These are phyloP conservation scores for Harpagoxenus sublaevis DNA, from an alignment of 2,888 invertebrate genomes.

Conservation along the genomic window DNA sequence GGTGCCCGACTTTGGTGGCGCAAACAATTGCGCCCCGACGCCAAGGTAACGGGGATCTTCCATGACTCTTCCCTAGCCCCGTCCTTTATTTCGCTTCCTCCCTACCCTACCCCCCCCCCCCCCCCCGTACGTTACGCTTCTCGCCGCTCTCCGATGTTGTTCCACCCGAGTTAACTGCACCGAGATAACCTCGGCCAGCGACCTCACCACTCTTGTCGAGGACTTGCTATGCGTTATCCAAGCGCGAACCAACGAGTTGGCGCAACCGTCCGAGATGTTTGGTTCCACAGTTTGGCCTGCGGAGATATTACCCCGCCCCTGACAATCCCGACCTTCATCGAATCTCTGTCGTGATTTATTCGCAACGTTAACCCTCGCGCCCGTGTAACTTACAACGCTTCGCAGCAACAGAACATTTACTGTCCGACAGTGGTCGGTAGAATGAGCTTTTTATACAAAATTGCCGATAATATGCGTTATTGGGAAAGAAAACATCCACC, in stretches of 20 bases:
- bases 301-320: slow-evolving; percentile 69
- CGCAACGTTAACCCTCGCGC: slow-evolving; percentile 3
- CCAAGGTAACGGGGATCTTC: slow-evolving; percentile 65
- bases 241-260: slow-evolving; percentile 83
- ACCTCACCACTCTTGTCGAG: slow-evolving; percentile 83
- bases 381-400: slow-evolving; percentile 8
- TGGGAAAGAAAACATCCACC: too few relatives aligned
- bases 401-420: slow-evolving; percentile 6
- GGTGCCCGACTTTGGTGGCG: slow-evolving; percentile 63
- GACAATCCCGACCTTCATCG: slow-evolving; percentile 65
- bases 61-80: slow-evolving; percentile 66
- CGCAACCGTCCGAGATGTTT: slow-evolving; percentile 75
- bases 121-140: slow-evolving; percentile 35
- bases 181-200: slow-evolving; percentile 82
- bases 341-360: slow-evolving; percentile 51
- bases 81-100: slow-evolving; percentile 30
- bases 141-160: slow-evolving; percentile 76
- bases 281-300: slow-evolving; percentile 58
- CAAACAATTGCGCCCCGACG: slow-evolving; percentile 70
- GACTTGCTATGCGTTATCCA: slow-evolving; percentile 78
- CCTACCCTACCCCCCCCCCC: not conserved
- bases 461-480: not conserved
- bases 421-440: not conserved
- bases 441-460: not conserved
- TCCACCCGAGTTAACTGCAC: slow-evolving; percentile 83